Percentiles rank a stretch among this genome's conserved stretches.
These are phyloP conservation scores for Opisthograptis luteolata DNA, from an alignment of 2,888 invertebrate species.

Conservation along the genomic window DNA sequence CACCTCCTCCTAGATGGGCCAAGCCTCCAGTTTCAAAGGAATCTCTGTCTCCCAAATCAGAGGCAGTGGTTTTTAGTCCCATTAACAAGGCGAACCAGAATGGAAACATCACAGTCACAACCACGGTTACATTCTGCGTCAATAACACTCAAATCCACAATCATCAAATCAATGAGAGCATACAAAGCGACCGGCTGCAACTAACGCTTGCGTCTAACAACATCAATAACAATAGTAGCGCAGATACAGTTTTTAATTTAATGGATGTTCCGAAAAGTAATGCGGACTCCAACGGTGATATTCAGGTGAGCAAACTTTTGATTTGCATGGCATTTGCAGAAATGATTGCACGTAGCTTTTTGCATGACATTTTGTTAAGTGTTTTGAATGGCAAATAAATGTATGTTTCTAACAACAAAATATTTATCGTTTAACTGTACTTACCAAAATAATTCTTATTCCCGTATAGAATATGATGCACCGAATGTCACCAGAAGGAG, in stretches of 20 bases:
- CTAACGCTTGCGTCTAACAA: slow-evolving; percentile 82
- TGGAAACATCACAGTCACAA: slow-evolving; percentile 92
- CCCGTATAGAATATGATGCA: slow-evolving; percentile 86
- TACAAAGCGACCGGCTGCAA: slow-evolving; percentile 78
- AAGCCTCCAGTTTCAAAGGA: slow-evolving; percentile 87
- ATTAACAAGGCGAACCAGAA: slow-evolving; percentile 79
- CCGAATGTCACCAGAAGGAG: slow-evolving; percentile 89
- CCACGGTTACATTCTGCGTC: slow-evolving; percentile 93
- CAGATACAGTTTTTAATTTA: slow-evolving; percentile 66
- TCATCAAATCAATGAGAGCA: slow-evolving; percentile 80
- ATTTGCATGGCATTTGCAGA: slow-evolving; percentile 42
- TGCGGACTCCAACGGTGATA: slow-evolving; percentile 66
- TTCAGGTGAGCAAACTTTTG: slow-evolving; percentile 67
- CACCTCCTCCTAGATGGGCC: slow-evolving; percentile 93
- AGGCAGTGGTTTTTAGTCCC: slow-evolving; percentile 70
- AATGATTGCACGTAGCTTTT: slow-evolving; percentile 24
- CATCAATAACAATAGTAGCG: slow-evolving; percentile 73
- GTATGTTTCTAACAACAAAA: slow-evolving; percentile 49
- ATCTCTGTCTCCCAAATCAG: slow-evolving; percentile 74
- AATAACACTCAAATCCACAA: slow-evolving; percentile 84
- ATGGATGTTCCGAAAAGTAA: slow-evolving; percentile 64
- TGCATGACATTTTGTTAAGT: slow-evolving; percentile 39
- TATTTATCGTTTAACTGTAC: slow-evolving; percentile 35
- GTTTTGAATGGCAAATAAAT: slow-evolving; percentile 17
- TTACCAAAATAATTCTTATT: slow-evolving; percentile 54